These are phyloP conservation scores for Oligia latruncula DNA, from an alignment of 2,888 invertebrate species.

Conservation along the genomic window DNA sequence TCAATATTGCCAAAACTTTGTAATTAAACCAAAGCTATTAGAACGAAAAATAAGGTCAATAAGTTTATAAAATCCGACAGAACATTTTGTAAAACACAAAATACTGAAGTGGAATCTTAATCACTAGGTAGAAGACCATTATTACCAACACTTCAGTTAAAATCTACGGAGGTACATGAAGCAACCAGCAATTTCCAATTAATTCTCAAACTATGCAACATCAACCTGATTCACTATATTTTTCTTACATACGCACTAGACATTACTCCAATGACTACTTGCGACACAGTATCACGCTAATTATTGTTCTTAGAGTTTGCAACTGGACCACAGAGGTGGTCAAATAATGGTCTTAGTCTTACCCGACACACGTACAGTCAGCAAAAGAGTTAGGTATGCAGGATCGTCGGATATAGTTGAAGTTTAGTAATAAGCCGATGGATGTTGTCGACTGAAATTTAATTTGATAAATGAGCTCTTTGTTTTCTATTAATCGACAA, in stretches of 20 bases:
- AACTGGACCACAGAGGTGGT: slow-evolving; percentile 31
- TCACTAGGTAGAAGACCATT: slow-evolving; percentile 7
- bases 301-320: slow-evolving; percentile 28
- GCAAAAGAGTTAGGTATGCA: too few relatives aligned
- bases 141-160: slow-evolving; percentile 24
- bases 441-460: too few relatives aligned
- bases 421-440: too few relatives aligned
- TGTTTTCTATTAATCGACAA: too few relatives aligned
- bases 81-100: slow-evolving; percentile 39
- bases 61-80: slow-evolving; percentile 1
- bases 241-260: slow-evolving; percentile 38
- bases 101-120: slow-evolving; percentile 30
- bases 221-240: slow-evolving; percentile 22
- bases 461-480: too few relatives aligned
- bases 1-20: background rate
- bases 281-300: slow-evolving; percentile 27
- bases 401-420: too few relatives aligned
- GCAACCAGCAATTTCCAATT: slow-evolving; percentile 40
- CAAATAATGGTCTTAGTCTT: slow-evolving; percentile 35
- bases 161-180: slow-evolving; percentile 7
- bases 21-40: background rate
- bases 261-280: slow-evolving; percentile 40
- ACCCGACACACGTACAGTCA: slow-evolving; percentile 27
- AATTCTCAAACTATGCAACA: slow-evolving; percentile 25
- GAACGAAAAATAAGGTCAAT: slow-evolving; percentile 1